phyloP scores from a whole-genome alignment of 2,888 invertebrate species.

The Eupsilia transversa region DNA sequence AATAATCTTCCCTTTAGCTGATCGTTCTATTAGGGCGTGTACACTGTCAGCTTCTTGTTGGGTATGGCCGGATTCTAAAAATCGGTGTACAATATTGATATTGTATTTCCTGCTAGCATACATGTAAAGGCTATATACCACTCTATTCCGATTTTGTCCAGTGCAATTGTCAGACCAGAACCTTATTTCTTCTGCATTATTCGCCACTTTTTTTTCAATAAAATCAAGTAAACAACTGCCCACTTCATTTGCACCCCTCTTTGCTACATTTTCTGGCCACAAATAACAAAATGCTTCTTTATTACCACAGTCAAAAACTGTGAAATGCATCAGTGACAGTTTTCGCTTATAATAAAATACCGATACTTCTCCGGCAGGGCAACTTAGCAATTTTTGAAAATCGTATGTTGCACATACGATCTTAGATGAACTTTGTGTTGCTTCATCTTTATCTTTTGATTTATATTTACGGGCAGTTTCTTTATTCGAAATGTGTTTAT shows the following conservation, averaged over 20 bases:
- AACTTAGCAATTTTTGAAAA: not conserved
- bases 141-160: not conserved
- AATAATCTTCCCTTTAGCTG: too few relatives aligned
- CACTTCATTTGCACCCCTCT: not conserved
- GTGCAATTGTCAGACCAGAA: conserved; percentile 10
- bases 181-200: not conserved
- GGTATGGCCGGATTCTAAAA: too few relatives aligned
- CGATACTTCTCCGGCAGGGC: not conserved
- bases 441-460: too few relatives aligned
- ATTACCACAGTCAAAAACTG: too few relatives aligned
- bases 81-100: conserved; percentile 1
- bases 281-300: not conserved
- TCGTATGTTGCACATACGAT: too few relatives aligned
- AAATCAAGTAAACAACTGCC: not conserved
- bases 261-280: not conserved
- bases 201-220: not conserved
- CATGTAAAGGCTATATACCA: not conserved
- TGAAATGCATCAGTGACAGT: too few relatives aligned
- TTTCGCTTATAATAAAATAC: too few relatives aligned
- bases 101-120: not conserved
- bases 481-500: too few relatives aligned
- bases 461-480: too few relatives aligned
- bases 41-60: too few relatives aligned
- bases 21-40: too few relatives aligned
- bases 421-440: too few relatives aligned